These are phyloP conservation scores for Hydrozoanthus tunicans DNA, from an alignment of 64 coral and sea anemone genomes.

Conservation along the genomic window DNA sequence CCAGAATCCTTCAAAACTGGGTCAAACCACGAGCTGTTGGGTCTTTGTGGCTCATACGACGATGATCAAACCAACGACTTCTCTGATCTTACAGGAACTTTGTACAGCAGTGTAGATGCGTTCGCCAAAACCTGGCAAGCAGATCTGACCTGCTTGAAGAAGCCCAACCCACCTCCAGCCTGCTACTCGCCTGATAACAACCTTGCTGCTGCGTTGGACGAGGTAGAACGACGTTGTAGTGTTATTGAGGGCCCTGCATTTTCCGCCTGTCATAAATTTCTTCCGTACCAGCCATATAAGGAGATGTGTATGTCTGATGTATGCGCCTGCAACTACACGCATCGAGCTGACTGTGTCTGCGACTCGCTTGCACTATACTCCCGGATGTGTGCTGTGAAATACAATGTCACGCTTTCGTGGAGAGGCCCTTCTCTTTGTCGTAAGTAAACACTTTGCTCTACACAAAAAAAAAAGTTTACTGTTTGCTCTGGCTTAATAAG, in stretches of 20 bases:
- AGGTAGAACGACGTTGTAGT: slow-evolving; percentile 56
- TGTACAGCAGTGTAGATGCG: background rate
- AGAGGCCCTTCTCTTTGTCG: slow-evolving; percentile 38
- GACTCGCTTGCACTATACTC: slow-evolving; percentile 77
- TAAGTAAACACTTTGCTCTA: slow-evolving; percentile 51
- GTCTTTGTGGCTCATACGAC: slow-evolving; percentile 92
- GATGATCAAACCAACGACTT: slow-evolving; percentile 77
- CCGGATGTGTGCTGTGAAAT: slow-evolving; percentile 73
- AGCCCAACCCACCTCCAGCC: background rate
- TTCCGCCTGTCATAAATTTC: slow-evolving; percentile 26
- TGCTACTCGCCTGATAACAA: slow-evolving; percentile 50
- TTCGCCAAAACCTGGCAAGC: slow-evolving; percentile 64
- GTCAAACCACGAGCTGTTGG: slow-evolving; percentile 40
- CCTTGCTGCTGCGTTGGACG: background rate
- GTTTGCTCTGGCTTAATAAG: background rate
- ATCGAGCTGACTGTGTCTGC: slow-evolving; percentile 65
- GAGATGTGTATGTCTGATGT: slow-evolving; percentile 81
- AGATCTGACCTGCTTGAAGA: slow-evolving; percentile 27
- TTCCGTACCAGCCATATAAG: slow-evolving; percentile 56
- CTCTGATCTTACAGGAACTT: slow-evolving; percentile 40
- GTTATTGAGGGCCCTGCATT: slow-evolving; percentile 17
- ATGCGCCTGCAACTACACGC: slow-evolving; percentile 65
- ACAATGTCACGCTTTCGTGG: slow-evolving; percentile 55
- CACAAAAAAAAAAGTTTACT: too few species aligned
- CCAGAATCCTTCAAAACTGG: slow-evolving; percentile 65